phyloP scores from a whole-genome alignment of 2,113 vertebrate species.

The Nansenia antarctica region DNA sequence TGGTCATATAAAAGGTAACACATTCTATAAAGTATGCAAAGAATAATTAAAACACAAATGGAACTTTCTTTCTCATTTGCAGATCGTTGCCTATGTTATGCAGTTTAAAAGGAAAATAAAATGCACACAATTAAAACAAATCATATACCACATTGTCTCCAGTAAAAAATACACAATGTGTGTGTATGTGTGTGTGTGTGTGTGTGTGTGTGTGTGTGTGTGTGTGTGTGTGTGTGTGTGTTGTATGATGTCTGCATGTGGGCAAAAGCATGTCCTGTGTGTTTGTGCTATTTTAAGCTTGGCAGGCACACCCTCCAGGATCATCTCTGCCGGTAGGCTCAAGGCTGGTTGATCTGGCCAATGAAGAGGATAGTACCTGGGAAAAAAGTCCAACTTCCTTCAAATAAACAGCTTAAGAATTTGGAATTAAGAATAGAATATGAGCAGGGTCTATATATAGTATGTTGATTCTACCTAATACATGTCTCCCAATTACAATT shows the following conservation, averaged over 20 bases:
- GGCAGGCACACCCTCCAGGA: not conserved
- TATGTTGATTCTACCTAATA: not conserved
- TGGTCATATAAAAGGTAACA: conserved; percentile 50
- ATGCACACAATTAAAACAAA: conserved; percentile 58
- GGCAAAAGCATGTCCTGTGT: not conserved
- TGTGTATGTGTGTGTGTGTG: not conserved
- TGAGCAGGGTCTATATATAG: not conserved
- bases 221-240: conserved; percentile 5
- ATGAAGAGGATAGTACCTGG: conserved; percentile 93
- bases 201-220: too few relatives aligned
- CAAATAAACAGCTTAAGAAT: not conserved
- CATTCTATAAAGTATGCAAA: conserved; percentile 36
- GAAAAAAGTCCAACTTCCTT: not conserved
- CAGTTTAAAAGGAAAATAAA: conserved; percentile 51
- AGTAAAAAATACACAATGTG: not conserved
- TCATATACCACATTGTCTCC: conserved; percentile 40
- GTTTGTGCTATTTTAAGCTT: conserved; percentile 7
- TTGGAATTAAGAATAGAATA: not conserved
- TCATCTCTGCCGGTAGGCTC: conserved; percentile 42
- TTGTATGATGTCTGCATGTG: conserved; percentile 5
- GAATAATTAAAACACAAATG: conserved; percentile 43
- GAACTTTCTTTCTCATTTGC: conserved; percentile 41
- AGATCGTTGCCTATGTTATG: conserved; percentile 49
- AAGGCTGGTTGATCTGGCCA: conserved; percentile 94
- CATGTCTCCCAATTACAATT: not conserved